Evolutionary conservation across 2,888 invertebrate genomes (phyloP), one percentile per base, ranked within the genome.

Genomic region (Drosophila monieri): DNA sequence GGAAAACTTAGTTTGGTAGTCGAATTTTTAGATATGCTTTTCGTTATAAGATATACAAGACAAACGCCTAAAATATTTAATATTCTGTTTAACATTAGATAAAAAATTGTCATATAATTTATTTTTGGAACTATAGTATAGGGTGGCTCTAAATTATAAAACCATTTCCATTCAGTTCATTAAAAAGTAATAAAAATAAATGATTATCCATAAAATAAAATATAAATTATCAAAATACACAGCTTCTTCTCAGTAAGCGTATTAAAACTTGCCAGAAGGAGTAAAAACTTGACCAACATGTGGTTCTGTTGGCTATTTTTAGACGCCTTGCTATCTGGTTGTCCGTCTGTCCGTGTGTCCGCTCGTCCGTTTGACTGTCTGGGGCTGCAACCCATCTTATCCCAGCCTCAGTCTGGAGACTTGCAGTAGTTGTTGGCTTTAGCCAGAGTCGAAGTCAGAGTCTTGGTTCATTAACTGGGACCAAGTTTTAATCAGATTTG

Each of bases 281-380:
- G 46, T 35, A 51, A 61, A 68, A 75, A 77, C 85, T 81, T 81
- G 87, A 86, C 81, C 81, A 81, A 86, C 85, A 76, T 81, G 81
- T 78, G 87, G 70, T 44, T 65, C 72, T 64, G 64, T 32, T 66
- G 73, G 66, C 73, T 80, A 80, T 86, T 80, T 80, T 84, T 80
- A 86, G 80, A 73, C 39, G 60, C 49, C 54, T 69, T 56, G 69
- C 74, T 67, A 71, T 67, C 69, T 57, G 39, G 52, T 35, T 51
- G 57, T 56, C 43, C 48, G 52, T 41, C 30, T 35, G 49, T 18
- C 54, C 35, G 5, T 12, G 5, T 35, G 35, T 35, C 35, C 35
- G 12, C 12, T 6, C 12, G n/a, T 35, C 35, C 14, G n/a, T 35
- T 35, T 35, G 6, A 35, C n/a, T 55, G 41, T 51, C 54, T 39